Conservation (phyloP, 2,888 invertebrate genomes). For the Conus canariensis region DNA sequence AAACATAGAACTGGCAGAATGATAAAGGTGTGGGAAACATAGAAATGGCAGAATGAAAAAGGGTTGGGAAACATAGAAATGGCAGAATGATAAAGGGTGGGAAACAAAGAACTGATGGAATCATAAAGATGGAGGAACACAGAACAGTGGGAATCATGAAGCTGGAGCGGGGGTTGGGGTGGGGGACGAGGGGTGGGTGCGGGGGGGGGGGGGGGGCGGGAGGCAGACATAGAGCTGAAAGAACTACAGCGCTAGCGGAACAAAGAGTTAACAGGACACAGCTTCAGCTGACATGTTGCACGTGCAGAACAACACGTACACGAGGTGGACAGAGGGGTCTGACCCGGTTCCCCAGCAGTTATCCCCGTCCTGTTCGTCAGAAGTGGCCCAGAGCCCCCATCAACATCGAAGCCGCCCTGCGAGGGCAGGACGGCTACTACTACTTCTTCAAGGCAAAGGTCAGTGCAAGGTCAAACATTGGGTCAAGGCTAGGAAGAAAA, state of each 20-base stretch:
- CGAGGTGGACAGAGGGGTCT: slow-evolving; percentile 61
- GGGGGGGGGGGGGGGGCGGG: neutral
- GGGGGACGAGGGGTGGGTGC: neutral
- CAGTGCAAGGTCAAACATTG: slow-evolving; percentile 43
- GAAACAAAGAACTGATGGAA: no score
- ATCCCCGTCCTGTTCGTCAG: slow-evolving; percentile 52
- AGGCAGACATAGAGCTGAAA: neutral
- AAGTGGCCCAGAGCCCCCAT: slow-evolving; percentile 64
- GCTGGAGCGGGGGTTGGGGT: neutral
- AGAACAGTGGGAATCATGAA: no score
- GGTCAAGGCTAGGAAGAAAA: neutral
- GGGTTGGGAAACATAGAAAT: no score
- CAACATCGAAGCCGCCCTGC: slow-evolving; percentile 63
- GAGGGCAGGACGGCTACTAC: slow-evolving; percentile 54
- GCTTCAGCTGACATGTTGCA: no score
- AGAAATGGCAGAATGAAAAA: no score
- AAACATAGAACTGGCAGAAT: no score
- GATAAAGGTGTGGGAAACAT: no score
- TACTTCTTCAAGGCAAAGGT: slow-evolving; percentile 71
- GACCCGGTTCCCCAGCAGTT: slow-evolving; percentile 52
- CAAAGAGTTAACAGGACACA: neutral
- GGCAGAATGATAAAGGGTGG: no score
- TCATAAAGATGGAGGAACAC: no score
- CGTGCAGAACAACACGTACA: slow-evolving; percentile 64
- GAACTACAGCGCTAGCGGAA: neutral